Conservation (phyloP, 92 coral and sea anemone genomes). For the Parazoanthus atlanticus region DNA sequence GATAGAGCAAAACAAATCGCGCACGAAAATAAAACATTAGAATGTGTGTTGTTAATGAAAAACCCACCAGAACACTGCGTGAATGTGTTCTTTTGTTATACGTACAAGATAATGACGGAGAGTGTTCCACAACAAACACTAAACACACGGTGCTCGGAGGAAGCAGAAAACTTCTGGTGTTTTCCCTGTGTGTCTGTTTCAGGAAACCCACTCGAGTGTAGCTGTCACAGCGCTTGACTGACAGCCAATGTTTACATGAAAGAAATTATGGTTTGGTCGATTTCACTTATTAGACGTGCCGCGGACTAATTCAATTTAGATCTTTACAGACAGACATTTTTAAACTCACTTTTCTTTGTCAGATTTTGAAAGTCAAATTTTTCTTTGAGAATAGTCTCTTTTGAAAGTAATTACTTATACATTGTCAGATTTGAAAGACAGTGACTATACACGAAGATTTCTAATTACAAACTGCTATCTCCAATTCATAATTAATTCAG, state of each 20-base stretch:
- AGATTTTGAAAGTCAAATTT: background rate
- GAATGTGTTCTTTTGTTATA: background rate
- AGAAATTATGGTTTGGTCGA: constrained; percentile 41
- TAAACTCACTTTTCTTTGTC: background rate
- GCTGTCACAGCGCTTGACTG: constrained; percentile 44
- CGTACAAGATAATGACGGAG: background rate
- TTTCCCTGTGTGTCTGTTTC: constrained; percentile 25
- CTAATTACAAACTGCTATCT: constrained; percentile 34
- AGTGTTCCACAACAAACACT: background rate
- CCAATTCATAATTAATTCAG: constrained; percentile 39
- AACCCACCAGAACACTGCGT: constrained; percentile 18
- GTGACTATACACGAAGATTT: constrained; percentile 8
- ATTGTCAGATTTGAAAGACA: constrained; percentile 28
- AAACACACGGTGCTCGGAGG: constrained; percentile 5
- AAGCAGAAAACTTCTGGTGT: background rate
- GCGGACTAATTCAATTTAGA: constrained; percentile 3
- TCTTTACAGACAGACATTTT: background rate
- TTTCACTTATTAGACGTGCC: background rate
- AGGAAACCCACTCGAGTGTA: constrained; percentile 45
- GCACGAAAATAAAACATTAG: constrained; percentile 12
- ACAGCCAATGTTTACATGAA: constrained; percentile 40
- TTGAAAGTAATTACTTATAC: constrained; percentile 35
- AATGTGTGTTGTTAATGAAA: constrained; percentile 14
- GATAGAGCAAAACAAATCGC: constrained; percentile 17
- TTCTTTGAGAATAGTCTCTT: background rate